A percentile compares a stretch with the other conserved stretches of the same genome.
phyloP scores from a whole-genome alignment of 1,140 invertebrate genomes.

The Bombus picipes region DNA sequence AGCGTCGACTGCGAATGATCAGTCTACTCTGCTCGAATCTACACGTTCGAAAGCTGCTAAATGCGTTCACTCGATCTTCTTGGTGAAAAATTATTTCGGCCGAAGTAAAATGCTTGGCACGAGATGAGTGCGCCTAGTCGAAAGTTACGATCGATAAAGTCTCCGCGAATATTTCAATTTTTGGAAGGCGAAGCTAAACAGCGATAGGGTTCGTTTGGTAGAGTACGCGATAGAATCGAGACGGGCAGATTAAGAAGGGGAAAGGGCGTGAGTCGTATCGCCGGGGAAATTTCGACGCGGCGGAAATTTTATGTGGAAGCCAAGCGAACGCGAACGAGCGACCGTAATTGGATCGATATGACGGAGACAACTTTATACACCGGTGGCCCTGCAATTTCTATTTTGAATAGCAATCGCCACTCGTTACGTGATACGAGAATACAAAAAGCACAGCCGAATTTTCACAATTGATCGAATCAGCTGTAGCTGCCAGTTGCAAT shows the following conservation, averaged over 20 bases:
- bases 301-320: not conserved
- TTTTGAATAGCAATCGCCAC: slow-evolving; percentile 39
- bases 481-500: slow-evolving; percentile 36
- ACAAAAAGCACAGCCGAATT: slow-evolving; percentile 46
- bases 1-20: not conserved
- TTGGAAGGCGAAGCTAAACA: not conserved
- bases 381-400: slow-evolving; percentile 12
- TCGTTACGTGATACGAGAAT: slow-evolving; percentile 34
- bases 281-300: not conserved
- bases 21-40: not conserved
- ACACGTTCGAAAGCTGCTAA: not conserved
- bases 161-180: not conserved
- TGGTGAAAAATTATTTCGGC: not conserved
- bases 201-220: not conserved
- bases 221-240: not conserved
- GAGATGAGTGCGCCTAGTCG: not conserved
- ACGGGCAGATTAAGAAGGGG: not conserved
- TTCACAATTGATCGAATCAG: slow-evolving; percentile 49
- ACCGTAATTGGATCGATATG: slow-evolving; percentile 40
- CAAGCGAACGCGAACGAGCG: not conserved
- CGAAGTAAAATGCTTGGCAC: not conserved
- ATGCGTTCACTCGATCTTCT: too few relatives aligned
- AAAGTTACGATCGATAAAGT: not conserved
- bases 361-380: not conserved
- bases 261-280: not conserved